Percentiles rank a stretch among this genome's conserved stretches.
Evolutionary conservation across 1,140 invertebrate genomes (phyloP).

Genomic region (Agraylea sexmaculata): DNA sequence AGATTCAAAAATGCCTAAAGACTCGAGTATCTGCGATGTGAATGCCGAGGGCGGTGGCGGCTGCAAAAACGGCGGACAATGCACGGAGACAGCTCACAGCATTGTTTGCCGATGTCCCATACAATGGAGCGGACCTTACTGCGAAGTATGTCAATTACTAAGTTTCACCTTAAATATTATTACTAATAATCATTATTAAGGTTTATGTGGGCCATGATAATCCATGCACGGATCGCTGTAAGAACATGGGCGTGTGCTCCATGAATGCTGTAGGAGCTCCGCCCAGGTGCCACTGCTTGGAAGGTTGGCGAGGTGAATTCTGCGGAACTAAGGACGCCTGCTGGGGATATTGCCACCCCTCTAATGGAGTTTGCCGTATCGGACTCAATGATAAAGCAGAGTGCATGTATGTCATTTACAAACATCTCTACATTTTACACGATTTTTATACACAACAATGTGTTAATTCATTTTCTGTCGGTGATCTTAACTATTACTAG

Average conservation of each 20-base stretch:
- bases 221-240: conserved; percentile 46
- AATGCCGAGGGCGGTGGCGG: conserved; percentile 10
- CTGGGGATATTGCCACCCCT: conserved; percentile 38
- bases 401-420: conserved; percentile 14
- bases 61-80: conserved; percentile 38
- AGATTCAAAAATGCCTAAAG: conserved; percentile 5
- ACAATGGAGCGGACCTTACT: conserved; percentile 41
- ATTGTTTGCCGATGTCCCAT: conserved; percentile 37
- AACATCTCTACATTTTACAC: too few species aligned
- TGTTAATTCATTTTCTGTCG: too few species aligned
- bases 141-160: conserved; percentile 24
- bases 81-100: conserved; percentile 23
- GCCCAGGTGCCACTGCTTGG: conserved; percentile 44
- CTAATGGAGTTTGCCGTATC: conserved; percentile 11
- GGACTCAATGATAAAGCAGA: conserved; percentile 5
- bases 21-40: conserved; percentile 5
- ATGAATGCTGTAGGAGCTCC: conserved; percentile 15
- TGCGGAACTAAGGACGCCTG: conserved; percentile 43
- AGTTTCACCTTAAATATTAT: neutral
- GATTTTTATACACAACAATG: too few species aligned
- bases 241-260: conserved; percentile 45
- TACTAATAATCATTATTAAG: conserved; percentile 13
- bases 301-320: conserved; percentile 43
- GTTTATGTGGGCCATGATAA: conserved; percentile 43
- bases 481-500: too few species aligned